Evolutionary conservation across 2,888 invertebrate species (phyloP), one percentile per base, ranked within the genome.

Genomic region (Temnothorax ravouxi): DNA sequence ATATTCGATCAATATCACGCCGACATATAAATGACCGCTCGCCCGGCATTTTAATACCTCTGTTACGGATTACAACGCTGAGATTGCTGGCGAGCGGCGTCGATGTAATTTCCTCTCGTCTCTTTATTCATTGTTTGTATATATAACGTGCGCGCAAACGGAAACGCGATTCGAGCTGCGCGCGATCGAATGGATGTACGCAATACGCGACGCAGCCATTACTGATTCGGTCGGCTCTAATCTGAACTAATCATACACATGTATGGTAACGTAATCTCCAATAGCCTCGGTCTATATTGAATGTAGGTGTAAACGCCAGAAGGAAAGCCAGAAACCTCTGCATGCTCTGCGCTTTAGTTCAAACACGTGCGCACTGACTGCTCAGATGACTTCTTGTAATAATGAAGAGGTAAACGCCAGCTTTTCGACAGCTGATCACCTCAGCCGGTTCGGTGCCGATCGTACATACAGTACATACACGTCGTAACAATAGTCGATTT

Each of bases 401-500:
- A 80, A 72, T 72, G 25, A 72, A 77, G n/a, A 38, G 34, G 34
- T 59, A 47, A 67, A 54, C 25, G 29, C 25, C 25, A 25, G 25
- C 25, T 25, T 25, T 25, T 25, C 34, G 34, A 0, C 34, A 34
- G 34, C 34, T 34, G 34, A 6, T 34, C 52, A 25, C 25, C 71
- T 72, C 6, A 21, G 9, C 9, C 21, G 8, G n/a, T 1, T 3
- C 29, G 13, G 34, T 62, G 47, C 74, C 47, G 61, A 8, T 62
- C 62, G 5, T 62, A 75, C 75, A n/a, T 74, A 29, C 25, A 34
- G 18, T 76, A 67, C 76, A 9, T 52, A 76, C n/a, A 69, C 56
- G 79, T 75, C 80, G 83, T 86, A 86, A 85, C 86, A 87, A 85
- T 88, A 72, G 71, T 80, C 85, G 83, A 86, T 87, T 89, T 89